A percentile compares a stretch with the other conserved stretches of the same genome.
Evolutionary conservation across 2,113 vertebrate species (phyloP).

Genomic region (Nanorana parkeri): DNA sequence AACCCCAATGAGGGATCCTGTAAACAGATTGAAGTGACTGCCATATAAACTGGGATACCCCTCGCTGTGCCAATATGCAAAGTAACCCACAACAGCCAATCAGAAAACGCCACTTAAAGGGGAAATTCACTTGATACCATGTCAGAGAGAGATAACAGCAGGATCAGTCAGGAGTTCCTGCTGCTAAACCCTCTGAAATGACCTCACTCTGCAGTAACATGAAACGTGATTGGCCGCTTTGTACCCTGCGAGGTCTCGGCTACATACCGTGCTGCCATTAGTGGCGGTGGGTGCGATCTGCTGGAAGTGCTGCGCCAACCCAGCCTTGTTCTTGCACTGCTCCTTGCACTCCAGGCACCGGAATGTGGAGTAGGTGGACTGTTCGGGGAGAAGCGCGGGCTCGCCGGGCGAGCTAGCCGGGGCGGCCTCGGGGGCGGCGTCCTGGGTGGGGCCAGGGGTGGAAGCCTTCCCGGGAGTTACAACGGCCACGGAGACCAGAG

Average conservation of each 20-base stretch:
- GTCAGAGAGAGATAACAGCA: too few species aligned
- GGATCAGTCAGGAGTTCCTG: too few species aligned
- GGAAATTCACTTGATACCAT: too few species aligned
- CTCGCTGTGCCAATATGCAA: too few species aligned
- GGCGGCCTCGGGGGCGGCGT: conserved; percentile 52
- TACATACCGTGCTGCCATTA: conserved; percentile 63
- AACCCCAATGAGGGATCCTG: too few species aligned
- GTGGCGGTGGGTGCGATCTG: conserved; percentile 64
- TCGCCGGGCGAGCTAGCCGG: conserved; percentile 55
- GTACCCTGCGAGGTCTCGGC: not conserved
- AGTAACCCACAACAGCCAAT: too few species aligned
- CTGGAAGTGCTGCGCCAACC: conserved; percentile 88
- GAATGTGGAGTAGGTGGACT: conserved; percentile 74
- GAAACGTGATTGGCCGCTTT: not conserved
- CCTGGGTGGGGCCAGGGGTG: conserved; percentile 62
- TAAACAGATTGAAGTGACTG: too few species aligned
- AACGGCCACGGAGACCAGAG: conserved; percentile 69
- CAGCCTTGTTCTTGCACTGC: conserved; percentile 84
- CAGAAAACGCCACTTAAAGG: too few species aligned
- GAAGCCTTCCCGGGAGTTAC: conserved; percentile 60
- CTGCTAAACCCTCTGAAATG: too few species aligned
- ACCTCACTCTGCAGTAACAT: not conserved
- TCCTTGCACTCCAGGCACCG: conserved; percentile 89
- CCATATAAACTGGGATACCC: too few species aligned
- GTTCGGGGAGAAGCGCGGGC: conserved; percentile 75